Conservation (phyloP, 2,797 vertebrate genomes). For the Cygnus olor region DNA sequence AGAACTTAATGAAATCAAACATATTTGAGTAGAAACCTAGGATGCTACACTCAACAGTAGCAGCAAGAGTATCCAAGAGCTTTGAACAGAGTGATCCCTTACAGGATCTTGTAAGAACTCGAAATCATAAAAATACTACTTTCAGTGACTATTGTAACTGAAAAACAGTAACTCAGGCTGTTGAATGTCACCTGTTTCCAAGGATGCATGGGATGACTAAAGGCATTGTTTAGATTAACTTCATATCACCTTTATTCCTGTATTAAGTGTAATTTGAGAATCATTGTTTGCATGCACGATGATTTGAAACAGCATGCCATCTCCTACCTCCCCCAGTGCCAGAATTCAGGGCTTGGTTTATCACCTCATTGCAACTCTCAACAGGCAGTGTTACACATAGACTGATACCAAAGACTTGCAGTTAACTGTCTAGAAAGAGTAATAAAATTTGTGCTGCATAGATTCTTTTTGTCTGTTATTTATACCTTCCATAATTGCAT, state of each 20-base stretch:
- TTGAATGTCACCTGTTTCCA: neutral
- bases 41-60: neutral
- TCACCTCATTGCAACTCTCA: too few relatives aligned
- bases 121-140: neutral
- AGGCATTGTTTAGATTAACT: neutral
- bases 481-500: too few relatives aligned
- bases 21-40: neutral
- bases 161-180: neutral
- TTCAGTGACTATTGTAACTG: too few relatives aligned
- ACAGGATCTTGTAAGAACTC: neutral
- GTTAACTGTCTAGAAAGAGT: too few relatives aligned
- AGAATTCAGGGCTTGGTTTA: too few relatives aligned
- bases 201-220: neutral
- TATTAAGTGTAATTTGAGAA: neutral
- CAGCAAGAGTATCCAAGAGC: neutral
- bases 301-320: too few relatives aligned
- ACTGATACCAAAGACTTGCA: too few relatives aligned
- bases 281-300: neutral
- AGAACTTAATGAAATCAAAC: neutral
- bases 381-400: too few relatives aligned
- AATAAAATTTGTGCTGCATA: too few relatives aligned
- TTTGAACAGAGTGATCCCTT: neutral
- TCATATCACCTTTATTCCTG: neutral
- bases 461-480: too few relatives aligned
- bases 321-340: too few relatives aligned